phyloP scores from a whole-genome alignment of 2,113 vertebrate species.

The Cavia aperea region DNA sequence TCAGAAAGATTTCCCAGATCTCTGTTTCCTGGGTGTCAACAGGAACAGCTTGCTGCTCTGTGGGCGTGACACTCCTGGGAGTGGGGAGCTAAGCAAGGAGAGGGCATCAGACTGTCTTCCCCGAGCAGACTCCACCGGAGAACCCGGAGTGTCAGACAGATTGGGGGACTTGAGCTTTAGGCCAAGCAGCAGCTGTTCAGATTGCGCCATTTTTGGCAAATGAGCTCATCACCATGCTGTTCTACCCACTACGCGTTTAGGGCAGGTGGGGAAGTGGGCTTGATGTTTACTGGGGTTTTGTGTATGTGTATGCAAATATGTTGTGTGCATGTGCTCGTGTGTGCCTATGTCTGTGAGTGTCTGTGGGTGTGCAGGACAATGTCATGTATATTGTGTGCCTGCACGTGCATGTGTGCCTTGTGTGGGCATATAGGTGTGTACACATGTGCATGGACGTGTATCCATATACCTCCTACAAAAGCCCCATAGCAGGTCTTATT shows the following conservation, averaged over 20 bases:
- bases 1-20: not conserved
- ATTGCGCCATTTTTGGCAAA: not conserved
- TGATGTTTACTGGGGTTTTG: not conserved
- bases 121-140: too few species aligned
- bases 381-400: accelerated
- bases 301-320: accelerated
- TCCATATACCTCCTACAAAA: not conserved
- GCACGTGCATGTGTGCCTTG: not conserved
- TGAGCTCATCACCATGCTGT: not conserved
- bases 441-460: not conserved
- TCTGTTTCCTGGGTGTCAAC: not conserved
- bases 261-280: not conserved
- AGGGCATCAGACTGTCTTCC: accelerated
- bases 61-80: not conserved
- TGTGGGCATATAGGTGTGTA: too few species aligned
- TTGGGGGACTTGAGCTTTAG: not conserved
- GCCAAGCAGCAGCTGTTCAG: not conserved
- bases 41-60: not conserved
- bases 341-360: accelerated
- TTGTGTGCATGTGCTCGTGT: not conserved
- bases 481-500: too few species aligned
- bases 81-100: not conserved
- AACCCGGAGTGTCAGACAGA: not conserved
- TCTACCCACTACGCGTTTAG: not conserved
- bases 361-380: not conserved